Evolutionary conservation across 2,888 invertebrate genomes (phyloP).

Genomic region (Nymphalis urticae): DNA sequence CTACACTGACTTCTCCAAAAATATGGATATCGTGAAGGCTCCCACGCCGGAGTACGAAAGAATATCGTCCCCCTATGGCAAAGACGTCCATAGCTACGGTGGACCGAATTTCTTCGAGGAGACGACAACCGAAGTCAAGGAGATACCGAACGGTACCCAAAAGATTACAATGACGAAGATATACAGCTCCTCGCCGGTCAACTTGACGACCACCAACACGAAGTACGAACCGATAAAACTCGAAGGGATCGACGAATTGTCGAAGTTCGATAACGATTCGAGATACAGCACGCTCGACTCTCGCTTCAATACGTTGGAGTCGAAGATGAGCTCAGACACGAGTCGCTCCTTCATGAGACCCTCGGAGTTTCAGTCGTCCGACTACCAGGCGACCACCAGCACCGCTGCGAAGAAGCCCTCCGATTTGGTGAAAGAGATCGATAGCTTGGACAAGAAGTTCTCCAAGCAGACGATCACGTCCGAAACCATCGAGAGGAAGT

Average conservation of each 20-base stretch:
- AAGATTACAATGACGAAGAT: slow-evolving; percentile 82
- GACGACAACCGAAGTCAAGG: slow-evolving; percentile 78
- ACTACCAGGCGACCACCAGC: slow-evolving; percentile 58
- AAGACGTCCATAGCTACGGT: slow-evolving; percentile 65
- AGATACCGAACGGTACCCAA: slow-evolving; percentile 79
- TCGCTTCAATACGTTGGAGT: slow-evolving; percentile 71
- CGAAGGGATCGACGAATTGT: slow-evolving; percentile 78
- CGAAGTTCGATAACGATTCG: slow-evolving; percentile 78
- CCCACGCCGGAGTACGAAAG: slow-evolving; percentile 70
- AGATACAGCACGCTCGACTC: slow-evolving; percentile 74
- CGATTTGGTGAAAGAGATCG: slow-evolving; percentile 74
- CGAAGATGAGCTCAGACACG: slow-evolving; percentile 74
- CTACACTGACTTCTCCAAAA: slow-evolving; percentile 42
- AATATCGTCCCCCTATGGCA: slow-evolving; percentile 71
- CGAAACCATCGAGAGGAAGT: slow-evolving; percentile 85
- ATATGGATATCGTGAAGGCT: slow-evolving; percentile 66
- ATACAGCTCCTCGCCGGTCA: slow-evolving; percentile 80
- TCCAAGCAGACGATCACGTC: slow-evolving; percentile 86
- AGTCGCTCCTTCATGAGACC: slow-evolving; percentile 78
- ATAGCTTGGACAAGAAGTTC: slow-evolving; percentile 84
- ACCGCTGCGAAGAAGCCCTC: slow-evolving; percentile 65
- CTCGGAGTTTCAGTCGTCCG: slow-evolving; percentile 73
- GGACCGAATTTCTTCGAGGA: slow-evolving; percentile 76
- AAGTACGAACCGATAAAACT: slow-evolving; percentile 75
- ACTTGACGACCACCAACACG: slow-evolving; percentile 73